Percentiles rank a stretch among this genome's conserved stretches.
Evolutionary conservation across 2,888 invertebrate genomes (phyloP).

Genomic region (Ophraella communa): DNA sequence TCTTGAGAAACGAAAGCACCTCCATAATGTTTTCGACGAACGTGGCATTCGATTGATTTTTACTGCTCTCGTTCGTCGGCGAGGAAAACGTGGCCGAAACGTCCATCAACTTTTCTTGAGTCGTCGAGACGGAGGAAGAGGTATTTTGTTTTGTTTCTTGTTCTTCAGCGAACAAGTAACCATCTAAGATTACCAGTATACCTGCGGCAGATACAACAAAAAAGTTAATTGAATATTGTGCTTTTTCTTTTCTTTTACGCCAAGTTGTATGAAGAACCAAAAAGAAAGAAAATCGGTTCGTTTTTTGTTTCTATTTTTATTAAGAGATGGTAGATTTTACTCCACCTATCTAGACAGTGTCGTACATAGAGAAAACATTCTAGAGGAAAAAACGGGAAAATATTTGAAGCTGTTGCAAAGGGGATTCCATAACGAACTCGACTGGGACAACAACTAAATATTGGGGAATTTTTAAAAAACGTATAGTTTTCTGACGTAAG

Average conservation of each 20-base stretch:
- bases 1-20: slow-evolving; percentile 67
- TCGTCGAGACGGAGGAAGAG: slow-evolving; percentile 14
- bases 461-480: too few relatives aligned
- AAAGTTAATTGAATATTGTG: not conserved
- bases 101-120: slow-evolving; percentile 41
- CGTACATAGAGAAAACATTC: too few relatives aligned
- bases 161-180: slow-evolving; percentile 57
- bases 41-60: slow-evolving; percentile 52
- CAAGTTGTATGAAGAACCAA: not conserved
- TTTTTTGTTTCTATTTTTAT: not conserved
- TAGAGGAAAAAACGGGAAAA: too few relatives aligned
- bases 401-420: too few relatives aligned
- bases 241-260: not conserved
- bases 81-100: slow-evolving; percentile 31
- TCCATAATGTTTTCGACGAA: slow-evolving; percentile 62
- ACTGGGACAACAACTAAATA: too few relatives aligned
- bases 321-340: too few relatives aligned
- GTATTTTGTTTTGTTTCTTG: slow-evolving; percentile 15
- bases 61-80: slow-evolving; percentile 48
- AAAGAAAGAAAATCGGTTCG: not conserved
- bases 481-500: too few relatives aligned
- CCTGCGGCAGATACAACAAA: slow-evolving; percentile 2
- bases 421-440: too few relatives aligned
- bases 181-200: slow-evolving; percentile 58
- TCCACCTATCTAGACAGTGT: too few relatives aligned